Evolutionary conservation across 1,140 invertebrate genomes (phyloP), one percentile per base, ranked within the genome.

Genomic region (Monomorium pharaonis): DNA sequence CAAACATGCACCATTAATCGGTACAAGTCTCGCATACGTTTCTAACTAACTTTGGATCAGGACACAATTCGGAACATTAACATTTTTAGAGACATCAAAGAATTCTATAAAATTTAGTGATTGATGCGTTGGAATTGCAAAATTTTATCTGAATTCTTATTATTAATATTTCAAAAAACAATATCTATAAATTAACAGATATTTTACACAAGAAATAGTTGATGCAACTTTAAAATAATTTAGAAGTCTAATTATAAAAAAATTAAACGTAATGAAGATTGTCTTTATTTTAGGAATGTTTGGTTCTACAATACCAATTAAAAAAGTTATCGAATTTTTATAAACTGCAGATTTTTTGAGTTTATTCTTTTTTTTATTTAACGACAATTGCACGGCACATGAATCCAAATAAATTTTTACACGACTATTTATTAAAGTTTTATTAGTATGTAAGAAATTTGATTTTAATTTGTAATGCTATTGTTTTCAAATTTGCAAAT

Each of bases 1-100:
- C 63, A 18, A 81, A 72, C 62, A 54, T 16, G 33, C 72, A 33
- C n/a, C 69, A 62, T 85, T 87, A 85, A 87, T 87, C 70, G 63
- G 74, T 54, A 54, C 70, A 58, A 62, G 14, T 37, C 27, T 60
- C 56, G 27, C 30, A 27, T 21, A 44, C 42, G 27, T 58, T 72
- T 58, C 14, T 42, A 65, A 24, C 30, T 69, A 54, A 44, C 30
- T 24, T 33, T 12, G 9, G 5, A 70, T 70, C 49, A 54, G 14
- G 42, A n/a, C 24, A 30, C 3, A 54, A 56, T 70, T 72, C n/a
- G n/a, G 24, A 10, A 47, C 24, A 44, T n/a, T 14, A 42, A 18
- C 21, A 76, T 76, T 33, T 60, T n/a, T 16, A 42, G n/a, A 65
- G 5, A 63, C n/a, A 27, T 33, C 12, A 21, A 33, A 12, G 0